Evolutionary conservation across 2,888 invertebrate species (phyloP), one percentile per base, ranked within the genome.

Genomic region (Hecatera dysodea): DNA sequence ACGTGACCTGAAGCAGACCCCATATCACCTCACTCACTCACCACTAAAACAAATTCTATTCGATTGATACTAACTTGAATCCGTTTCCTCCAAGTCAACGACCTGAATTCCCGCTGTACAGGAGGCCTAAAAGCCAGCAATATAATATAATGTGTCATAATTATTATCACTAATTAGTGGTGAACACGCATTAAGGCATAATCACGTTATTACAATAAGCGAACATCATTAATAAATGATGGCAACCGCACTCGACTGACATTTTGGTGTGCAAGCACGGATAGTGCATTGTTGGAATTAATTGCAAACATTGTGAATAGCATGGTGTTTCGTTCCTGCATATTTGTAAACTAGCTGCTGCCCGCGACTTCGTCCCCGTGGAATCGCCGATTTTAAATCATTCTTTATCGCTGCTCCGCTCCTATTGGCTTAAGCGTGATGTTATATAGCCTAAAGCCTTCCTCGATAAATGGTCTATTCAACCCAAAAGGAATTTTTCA

Each of bases 111-210:
- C 36, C 50, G 53, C 22, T 12, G 15, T 11, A 77, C 22, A 42
- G 15, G 36, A 6, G 39, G 6, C 24, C 42, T 52, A 36, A 78
- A 42, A 53, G 22, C 67, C 48, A 42, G 15, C n/a, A 52, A 29
- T 46, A 12, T 67, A 50, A 66, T 66, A 17, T 56, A 57, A n/a
- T 52, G 42, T 44, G 61, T 44, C 36, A 44, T 59, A 67, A 74
- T 53, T 66, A 62, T 62, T 62, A 55, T 42, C 59, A 53, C 52
- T 74, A 63, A 80, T 80, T 74, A 67, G 57, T 67, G 80, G 67
- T 15, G 15, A 74, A 67, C 17, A 44, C 48, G 42, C 48, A 66
- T 79, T 59, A 66, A 57, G 36, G 48, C 44, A 59, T 67, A 63
- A 77, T 80, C 57, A 44, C 12, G 42, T 59, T 39, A n/a, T 67